A percentile compares a stretch with the other conserved stretches of the same genome.
Evolutionary conservation across 2,797 vertebrate genomes (phyloP).

Genomic region (Lutjanus campechanus): DNA sequence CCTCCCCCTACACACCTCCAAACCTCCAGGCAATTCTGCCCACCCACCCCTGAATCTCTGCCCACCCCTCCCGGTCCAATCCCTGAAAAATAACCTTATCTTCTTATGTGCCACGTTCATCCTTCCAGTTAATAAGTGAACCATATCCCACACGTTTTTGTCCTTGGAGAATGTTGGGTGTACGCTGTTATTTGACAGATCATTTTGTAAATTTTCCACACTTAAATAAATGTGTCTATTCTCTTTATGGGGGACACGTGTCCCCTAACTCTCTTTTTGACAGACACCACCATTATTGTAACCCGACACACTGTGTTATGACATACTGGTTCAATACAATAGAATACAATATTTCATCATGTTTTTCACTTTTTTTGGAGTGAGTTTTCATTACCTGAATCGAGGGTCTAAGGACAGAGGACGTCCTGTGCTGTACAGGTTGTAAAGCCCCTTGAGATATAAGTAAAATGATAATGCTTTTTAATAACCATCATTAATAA

Average conservation of each 20-base stretch:
- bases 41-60: constrained; percentile 8
- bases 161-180: not conserved
- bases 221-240: not conserved
- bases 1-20: constrained; percentile 13
- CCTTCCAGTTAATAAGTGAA: constrained; percentile 39
- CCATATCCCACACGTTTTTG: not conserved
- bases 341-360: not conserved
- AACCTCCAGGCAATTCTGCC: constrained; percentile 12
- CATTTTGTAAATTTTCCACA: not conserved
- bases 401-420: not conserved
- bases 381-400: not conserved
- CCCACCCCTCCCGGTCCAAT: constrained; percentile 7
- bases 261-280: not conserved
- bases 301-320: not conserved
- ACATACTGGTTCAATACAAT: not conserved
- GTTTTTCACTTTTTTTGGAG: not conserved
- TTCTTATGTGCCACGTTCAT: constrained; percentile 18
- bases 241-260: not conserved
- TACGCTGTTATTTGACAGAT: not conserved
- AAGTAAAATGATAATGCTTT: too few species aligned
- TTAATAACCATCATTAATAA: too few species aligned
- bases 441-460: not conserved
- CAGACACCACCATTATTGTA: not conserved
- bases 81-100: constrained; percentile 43
- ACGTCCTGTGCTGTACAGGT: not conserved